A percentile compares a stretch with the other conserved stretches of the same genome.
These are phyloP conservation scores for Philereme transversata DNA, from an alignment of 2,888 invertebrate species.

Conservation along the genomic window DNA sequence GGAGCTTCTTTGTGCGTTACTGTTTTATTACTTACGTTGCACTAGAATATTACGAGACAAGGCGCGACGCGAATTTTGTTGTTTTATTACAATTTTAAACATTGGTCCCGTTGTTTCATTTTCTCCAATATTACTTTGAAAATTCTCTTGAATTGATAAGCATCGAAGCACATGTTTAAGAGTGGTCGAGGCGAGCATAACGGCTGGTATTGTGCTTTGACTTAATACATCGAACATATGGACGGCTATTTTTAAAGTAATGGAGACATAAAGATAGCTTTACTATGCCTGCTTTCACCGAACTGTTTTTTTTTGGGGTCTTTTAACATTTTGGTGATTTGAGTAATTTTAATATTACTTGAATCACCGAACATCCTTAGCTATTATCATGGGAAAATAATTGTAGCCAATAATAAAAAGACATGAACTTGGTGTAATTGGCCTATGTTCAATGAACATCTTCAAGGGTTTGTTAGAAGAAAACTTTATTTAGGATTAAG, in stretches of 20 bases:
- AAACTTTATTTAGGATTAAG: too few species aligned
- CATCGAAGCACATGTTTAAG: slow-evolving; percentile 38
- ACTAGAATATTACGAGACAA: slow-evolving; percentile 39
- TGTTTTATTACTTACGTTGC: slow-evolving; percentile 49
- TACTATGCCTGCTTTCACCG: slow-evolving; percentile 28
- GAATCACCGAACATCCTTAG: too few species aligned
- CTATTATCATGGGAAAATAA: too few species aligned
- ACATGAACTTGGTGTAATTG: too few species aligned
- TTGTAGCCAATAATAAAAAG: too few species aligned
- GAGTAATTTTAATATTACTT: too few species aligned
- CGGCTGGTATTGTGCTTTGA: slow-evolving; percentile 42
- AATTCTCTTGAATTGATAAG: slow-evolving; percentile 27
- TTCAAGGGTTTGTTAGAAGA: too few species aligned
- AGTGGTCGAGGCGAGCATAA: slow-evolving; percentile 38
- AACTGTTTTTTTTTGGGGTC: too few species aligned
- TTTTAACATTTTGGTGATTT: too few species aligned
- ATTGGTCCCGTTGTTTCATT: slow-evolving; percentile 34
- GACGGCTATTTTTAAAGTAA: slow-evolving; percentile 72
- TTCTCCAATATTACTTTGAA: slow-evolving; percentile 18
- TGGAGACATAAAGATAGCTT: slow-evolving; percentile 74
- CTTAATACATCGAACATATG: slow-evolving; percentile 55
- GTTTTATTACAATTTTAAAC: slow-evolving; percentile 42
- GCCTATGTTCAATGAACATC: too few species aligned
- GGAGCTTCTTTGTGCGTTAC: slow-evolving; percentile 52
- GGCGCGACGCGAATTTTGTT: slow-evolving; percentile 31